phyloP scores from a whole-genome alignment of 92 coral and sea anemone genomes.

The Scolanthus callimorphus region DNA sequence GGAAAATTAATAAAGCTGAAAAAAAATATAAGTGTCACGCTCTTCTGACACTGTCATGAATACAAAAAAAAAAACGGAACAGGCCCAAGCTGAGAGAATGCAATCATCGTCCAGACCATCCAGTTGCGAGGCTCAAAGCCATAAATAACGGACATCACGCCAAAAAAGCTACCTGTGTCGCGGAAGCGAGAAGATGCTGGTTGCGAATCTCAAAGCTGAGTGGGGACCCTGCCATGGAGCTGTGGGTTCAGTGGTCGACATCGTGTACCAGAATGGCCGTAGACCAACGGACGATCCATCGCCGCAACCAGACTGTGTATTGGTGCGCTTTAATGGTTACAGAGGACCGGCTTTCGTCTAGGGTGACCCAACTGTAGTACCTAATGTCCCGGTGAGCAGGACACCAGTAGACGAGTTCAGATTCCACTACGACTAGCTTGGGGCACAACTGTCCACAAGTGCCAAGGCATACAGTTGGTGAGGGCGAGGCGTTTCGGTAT shows the following conservation, averaged over 20 bases:
- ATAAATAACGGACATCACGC: conserved; percentile 16
- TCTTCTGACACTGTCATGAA: too few species aligned
- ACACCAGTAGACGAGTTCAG: conserved; percentile 13
- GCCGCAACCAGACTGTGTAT: conserved; percentile 18
- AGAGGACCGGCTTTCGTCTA: conserved; percentile 24
- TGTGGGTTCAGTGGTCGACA: conserved; percentile 32
- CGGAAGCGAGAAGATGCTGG: conserved; percentile 32
- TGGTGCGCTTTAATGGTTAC: conserved; percentile 24
- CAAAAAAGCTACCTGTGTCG: conserved; percentile 24
- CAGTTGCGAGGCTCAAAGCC: conserved; percentile 36
- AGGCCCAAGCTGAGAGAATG: conserved; percentile 13
- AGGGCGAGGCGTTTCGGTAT: conserved; percentile 24
- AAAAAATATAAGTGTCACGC: too few species aligned
- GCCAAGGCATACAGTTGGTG: conserved; percentile 25
- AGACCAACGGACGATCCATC: conserved; percentile 30
- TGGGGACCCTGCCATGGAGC: conserved; percentile 40
- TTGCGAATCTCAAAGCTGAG: conserved; percentile 10
- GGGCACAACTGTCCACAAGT: conserved; percentile 14
- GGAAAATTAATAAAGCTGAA: too few species aligned
- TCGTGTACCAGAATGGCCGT: conserved; percentile 14
- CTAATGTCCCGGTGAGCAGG: conserved; percentile 29
- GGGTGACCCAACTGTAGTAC: conserved; percentile 25
- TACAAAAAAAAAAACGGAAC: too few species aligned
- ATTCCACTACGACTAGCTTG: conserved; percentile 30
- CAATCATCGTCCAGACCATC: conserved; percentile 19